Evolutionary conservation across 2,888 invertebrate species (phyloP).

Genomic region (Xestia sexstrigata): DNA sequence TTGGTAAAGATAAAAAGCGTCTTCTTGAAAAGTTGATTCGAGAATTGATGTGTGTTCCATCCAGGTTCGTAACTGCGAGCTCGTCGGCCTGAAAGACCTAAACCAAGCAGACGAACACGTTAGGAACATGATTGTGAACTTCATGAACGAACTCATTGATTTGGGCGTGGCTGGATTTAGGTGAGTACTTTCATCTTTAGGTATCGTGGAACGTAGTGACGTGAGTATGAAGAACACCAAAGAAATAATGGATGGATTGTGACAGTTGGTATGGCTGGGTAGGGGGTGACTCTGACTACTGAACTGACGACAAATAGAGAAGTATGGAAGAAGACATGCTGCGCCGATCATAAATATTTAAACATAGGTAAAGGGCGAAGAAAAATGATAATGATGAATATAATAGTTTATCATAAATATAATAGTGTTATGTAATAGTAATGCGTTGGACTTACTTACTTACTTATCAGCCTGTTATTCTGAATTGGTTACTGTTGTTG

Average conservation of each 20-base stretch:
- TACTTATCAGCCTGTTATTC: no score
- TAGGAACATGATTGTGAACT: slow-evolving; percentile 91
- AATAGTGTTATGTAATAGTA: no score
- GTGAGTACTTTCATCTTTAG: slow-evolving; percentile 74
- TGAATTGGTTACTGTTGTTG: no score
- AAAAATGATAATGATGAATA: background rate
- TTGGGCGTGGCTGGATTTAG: slow-evolving; percentile 95
- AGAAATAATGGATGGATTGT: background rate
- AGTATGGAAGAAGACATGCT: background rate
- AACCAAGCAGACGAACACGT: slow-evolving; percentile 93
- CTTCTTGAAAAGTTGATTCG: background rate
- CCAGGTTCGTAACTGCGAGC: slow-evolving; percentile 93
- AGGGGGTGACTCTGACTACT: background rate
- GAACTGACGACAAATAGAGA: background rate
- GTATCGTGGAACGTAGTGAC: background rate
- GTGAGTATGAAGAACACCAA: background rate
- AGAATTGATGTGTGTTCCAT: slow-evolving; percentile 64
- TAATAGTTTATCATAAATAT: no score
- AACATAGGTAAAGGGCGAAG: background rate
- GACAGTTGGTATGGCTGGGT: background rate
- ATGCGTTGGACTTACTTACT: no score
- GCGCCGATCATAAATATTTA: background rate
- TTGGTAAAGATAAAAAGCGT: background rate
- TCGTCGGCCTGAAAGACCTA: slow-evolving; percentile 95
- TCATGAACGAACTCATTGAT: slow-evolving; percentile 92